These are phyloP conservation scores for Malurus splendens DNA, from an alignment of 2,797 vertebrate genomes.

Conservation along the genomic window DNA sequence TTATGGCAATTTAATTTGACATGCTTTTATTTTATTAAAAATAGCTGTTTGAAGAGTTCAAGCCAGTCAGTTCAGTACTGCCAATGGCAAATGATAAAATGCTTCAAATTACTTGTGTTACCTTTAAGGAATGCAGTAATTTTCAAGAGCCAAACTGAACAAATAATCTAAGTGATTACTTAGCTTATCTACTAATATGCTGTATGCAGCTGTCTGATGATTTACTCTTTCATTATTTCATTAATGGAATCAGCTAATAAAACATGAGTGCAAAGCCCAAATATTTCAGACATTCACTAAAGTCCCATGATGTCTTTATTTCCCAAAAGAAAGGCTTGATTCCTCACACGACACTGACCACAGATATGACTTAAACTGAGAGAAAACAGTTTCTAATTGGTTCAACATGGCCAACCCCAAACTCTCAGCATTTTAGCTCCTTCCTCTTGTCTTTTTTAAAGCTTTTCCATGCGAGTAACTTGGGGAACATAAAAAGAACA, in stretches of 20 bases:
- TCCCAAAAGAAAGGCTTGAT: background rate
- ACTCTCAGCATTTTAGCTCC: background rate
- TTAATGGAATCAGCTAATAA: background rate
- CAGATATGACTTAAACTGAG: background rate
- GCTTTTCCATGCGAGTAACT: background rate
- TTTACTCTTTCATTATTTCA: background rate
- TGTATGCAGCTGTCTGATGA: background rate
- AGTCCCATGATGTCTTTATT: background rate
- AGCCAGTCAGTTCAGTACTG: background rate
- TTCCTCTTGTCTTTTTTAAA: background rate
- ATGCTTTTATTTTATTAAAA: slow-evolving; percentile 36
- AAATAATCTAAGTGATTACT: background rate
- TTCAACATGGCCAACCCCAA: background rate
- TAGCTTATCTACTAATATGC: background rate
- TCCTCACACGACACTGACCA: accelerated
- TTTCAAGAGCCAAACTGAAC: background rate
- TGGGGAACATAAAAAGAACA: background rate
- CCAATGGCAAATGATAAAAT: background rate
- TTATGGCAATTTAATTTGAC: background rate
- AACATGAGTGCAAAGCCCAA: background rate
- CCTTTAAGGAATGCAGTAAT: background rate
- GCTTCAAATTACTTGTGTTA: background rate
- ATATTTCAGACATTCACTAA: background rate
- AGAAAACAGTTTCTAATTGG: background rate
- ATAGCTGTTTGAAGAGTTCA: background rate